Percentiles rank a stretch among this genome's conserved stretches.
Conservation (phyloP, 2,888 invertebrate genomes). For the Apodemia zela region DNA sequence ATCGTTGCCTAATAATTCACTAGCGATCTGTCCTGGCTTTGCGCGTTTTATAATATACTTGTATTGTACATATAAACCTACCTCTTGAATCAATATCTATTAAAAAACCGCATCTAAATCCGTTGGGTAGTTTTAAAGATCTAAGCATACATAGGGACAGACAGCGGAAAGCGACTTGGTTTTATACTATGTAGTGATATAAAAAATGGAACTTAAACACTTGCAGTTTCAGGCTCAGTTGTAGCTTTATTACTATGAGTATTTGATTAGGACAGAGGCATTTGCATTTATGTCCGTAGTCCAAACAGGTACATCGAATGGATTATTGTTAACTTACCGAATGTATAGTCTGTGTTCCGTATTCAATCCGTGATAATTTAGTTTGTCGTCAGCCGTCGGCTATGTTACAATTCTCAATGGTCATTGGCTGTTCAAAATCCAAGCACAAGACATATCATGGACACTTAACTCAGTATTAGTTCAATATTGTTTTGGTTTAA, state of each 20-base stretch:
- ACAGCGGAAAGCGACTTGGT: too few species aligned
- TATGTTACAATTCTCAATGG: not conserved
- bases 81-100: too few species aligned
- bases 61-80: too few species aligned
- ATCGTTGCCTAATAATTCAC: too few species aligned
- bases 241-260: not conserved
- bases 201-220: too few species aligned
- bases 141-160: too few species aligned
- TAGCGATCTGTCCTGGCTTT: too few species aligned
- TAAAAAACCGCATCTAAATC: too few species aligned
- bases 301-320: not conserved
- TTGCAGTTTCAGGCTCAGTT: not conserved
- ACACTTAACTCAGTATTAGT: not conserved
- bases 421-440: not conserved
- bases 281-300: not conserved
- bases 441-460: not conserved
- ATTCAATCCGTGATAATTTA: slow-evolving; percentile 5
- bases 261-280: not conserved
- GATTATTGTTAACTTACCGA: slow-evolving; percentile 1
- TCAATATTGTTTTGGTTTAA: not conserved
- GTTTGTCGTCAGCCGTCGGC: not conserved
- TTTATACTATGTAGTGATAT: too few species aligned
- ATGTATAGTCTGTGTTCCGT: not conserved
- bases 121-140: too few species aligned
- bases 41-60: too few species aligned